phyloP scores from a whole-genome alignment of 2,797 vertebrate species.

The Sternotherus odoratus region DNA sequence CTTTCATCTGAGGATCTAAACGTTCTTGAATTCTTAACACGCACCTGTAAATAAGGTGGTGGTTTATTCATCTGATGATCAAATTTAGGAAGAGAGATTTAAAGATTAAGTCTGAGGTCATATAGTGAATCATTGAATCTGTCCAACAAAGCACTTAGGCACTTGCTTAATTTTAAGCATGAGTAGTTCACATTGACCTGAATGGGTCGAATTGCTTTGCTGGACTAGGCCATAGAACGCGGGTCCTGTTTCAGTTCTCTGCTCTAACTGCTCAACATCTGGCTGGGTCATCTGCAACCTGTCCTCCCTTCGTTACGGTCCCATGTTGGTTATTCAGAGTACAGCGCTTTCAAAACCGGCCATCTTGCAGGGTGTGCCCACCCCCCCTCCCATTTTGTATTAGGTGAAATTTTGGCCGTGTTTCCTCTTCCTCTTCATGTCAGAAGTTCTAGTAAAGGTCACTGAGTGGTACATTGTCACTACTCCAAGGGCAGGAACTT shows the following conservation, averaged over 20 bases:
- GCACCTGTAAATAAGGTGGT: not conserved
- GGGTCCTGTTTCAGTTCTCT: slow-evolving; percentile 22
- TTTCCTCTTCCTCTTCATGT: not conserved
- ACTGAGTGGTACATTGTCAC: not conserved
- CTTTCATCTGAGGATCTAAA: not conserved
- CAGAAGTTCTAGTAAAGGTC: not conserved
- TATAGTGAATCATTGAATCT: not conserved
- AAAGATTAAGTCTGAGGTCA: not conserved
- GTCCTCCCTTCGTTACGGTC: not conserved
- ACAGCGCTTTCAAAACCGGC: not conserved
- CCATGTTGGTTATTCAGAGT: not conserved
- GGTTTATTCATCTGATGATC: rapidly evolving
- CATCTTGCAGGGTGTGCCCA: not conserved
- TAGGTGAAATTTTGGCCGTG: not conserved
- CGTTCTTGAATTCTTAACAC: not conserved
- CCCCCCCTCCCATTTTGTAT: not conserved
- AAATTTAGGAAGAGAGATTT: not conserved
- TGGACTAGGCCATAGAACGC: slow-evolving; percentile 11
- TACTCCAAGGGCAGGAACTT: not conserved
- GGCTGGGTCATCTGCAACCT: not conserved
- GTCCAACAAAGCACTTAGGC: not conserved
- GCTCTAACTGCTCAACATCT: not conserved
- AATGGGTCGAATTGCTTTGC: slow-evolving; percentile 31
- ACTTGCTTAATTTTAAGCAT: slow-evolving; percentile 49
- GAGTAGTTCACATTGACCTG: not conserved